Evolutionary conservation across 2,888 invertebrate genomes (phyloP).

Genomic region (Brachynemurus nebulosus): DNA sequence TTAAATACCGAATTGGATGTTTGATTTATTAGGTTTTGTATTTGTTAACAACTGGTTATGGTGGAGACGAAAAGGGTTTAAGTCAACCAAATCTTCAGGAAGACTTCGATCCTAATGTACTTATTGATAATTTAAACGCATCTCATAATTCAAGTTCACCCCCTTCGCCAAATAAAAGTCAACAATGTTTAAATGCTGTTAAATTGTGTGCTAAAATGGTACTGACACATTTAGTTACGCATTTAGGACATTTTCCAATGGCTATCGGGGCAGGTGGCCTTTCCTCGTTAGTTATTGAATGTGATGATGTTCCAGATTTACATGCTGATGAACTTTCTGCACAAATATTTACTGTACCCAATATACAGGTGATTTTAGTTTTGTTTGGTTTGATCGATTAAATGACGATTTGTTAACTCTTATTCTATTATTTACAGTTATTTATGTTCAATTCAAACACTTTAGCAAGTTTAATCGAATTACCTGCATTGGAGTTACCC

Average conservation of each 20-base stretch:
- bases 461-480: constrained; percentile 76
- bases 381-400: no score
- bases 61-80: constrained; percentile 38
- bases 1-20: no score
- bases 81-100: constrained; percentile 40
- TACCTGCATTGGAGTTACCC: constrained; percentile 70
- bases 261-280: constrained; percentile 78
- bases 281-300: constrained; percentile 81
- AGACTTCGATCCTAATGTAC: constrained; percentile 60
- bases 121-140: constrained; percentile 50
- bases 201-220: constrained; percentile 41
- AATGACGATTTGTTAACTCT: background rate
- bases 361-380: constrained; percentile 43
- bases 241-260: constrained; percentile 90
- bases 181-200: constrained; percentile 40
- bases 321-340: constrained; percentile 62
- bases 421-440: constrained; percentile 41
- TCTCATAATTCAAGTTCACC: constrained; percentile 24
- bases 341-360: constrained; percentile 70
- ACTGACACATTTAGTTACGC: constrained; percentile 78
- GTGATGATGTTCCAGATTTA: constrained; percentile 71
- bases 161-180: constrained; percentile 35
- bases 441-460: constrained; percentile 73
- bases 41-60: constrained; percentile 42
- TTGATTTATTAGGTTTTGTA: constrained; percentile 49